Evolutionary conservation across 2,113 vertebrate genomes (phyloP), one percentile per base, ranked within the genome.

Genomic region (Chauna torquata): DNA sequence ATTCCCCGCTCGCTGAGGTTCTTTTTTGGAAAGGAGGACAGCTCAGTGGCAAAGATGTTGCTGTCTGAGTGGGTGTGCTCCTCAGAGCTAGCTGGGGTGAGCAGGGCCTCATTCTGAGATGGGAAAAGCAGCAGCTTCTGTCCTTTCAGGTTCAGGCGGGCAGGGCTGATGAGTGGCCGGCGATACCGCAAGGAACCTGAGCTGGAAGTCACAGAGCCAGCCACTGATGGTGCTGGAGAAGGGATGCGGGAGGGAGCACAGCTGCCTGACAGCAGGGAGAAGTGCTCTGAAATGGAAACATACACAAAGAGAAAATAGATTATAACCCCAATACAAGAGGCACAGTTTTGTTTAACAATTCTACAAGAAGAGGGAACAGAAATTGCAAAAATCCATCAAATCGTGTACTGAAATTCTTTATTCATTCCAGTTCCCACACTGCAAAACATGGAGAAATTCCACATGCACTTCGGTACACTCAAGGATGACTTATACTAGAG

Each of bases 81-180:
- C 0, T 98, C 97, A 5, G 97, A 95, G 98, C 98, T 95, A 54
- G 96, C 2, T 0, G 98, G 97, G 6, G 62, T 88, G 40, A 79
- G 96, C 8, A 89, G 61, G 9, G 97, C 95, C 18, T 98, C 97
- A 0, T 89, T 71, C 42, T 98, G 97, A 0, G 97, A 36, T 0
- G 98, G 97, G 93, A 99, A 99, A 23, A 99, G 98, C 84, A 98
- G 97, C 30, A 99, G 98, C 80, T 98, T 99, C 94, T 98, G 99
- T 0, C 99, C 99, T 44, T 98, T 94, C 58, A 99, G 98, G 97
- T 99, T 99, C 89, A 99, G 98, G 34, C 99, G 98, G 2, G 99
- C 99, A 0, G 99, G 99, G 96, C 99, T 99, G 98, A 99, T 99
- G 94, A 99, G 98, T 0, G 99, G 99, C 4, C 99, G 98, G 11